Evolutionary conservation across 2,888 invertebrate species (phyloP), one percentile per base, ranked within the genome.

Genomic region (Petrolisthes manimaculis): DNA sequence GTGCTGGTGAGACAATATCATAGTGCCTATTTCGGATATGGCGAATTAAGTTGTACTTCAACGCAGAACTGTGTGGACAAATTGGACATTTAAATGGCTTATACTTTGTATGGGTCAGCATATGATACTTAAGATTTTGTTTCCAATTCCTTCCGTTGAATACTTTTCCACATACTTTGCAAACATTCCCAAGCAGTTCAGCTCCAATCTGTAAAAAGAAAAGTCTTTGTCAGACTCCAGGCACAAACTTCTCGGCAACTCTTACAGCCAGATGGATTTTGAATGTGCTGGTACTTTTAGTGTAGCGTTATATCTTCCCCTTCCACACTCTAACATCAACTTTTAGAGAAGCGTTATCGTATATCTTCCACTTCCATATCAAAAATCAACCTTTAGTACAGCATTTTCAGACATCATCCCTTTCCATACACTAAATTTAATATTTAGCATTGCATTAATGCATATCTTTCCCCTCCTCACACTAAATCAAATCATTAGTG

Each of bases 101-200:
- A 83, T 90, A 86, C 61, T 88, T 88, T n/a, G 90, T 90, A 55
- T 90, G 90, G 24, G 88, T 86, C 81, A 90, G 80, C 78, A 90
- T 83, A 77, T 90, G 90, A 80, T 90, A 90, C 84, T 90, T 86
- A 79, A 90, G 86, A 84, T 90, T 90, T 85, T 90, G 90, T 86
- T 90, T 90, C 90, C 88, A 88, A 88, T 90, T 90, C 69, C 90
- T 88, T 86, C 90, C 90, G 82, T 85, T 89, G 89, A 90, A 89
- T 55, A 86, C 82, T 84, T 88, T 88, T 53, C 85, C 84, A 86
- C 90, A 90, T 79, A 90, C 86, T 88, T 88, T 88, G 88, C 88
- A 88, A n/a, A 88, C 88, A 88, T 88, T 88, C 84, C 84, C 88
- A 88, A 80, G 88, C 80, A 75, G 84, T 88, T 88, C 88, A 53